A percentile compares a stretch with the other conserved stretches of the same genome.
Evolutionary conservation across 1,140 invertebrate species (phyloP).

Genomic region (Drosophila pachea): DNA sequence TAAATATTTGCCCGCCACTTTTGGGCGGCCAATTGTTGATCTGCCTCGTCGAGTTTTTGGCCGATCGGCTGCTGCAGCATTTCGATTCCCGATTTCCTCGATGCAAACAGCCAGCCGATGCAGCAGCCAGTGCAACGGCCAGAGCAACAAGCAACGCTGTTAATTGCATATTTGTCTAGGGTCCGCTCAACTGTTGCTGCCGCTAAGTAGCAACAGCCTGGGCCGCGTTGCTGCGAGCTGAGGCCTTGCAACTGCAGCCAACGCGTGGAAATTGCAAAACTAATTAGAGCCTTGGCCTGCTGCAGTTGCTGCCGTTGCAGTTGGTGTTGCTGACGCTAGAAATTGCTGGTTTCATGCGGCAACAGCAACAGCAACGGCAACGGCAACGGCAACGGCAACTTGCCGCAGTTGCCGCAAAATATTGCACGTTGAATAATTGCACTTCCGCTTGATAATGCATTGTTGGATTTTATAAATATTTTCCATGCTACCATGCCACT

Average conservation of each 20-base stretch:
- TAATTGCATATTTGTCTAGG: slow-evolving; percentile 74
- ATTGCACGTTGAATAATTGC: slow-evolving; percentile 77
- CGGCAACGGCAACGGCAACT: slow-evolving; percentile 28
- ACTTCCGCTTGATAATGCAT: slow-evolving; percentile 77
- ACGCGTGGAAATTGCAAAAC: slow-evolving; percentile 76
- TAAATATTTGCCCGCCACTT: slow-evolving; percentile 72
- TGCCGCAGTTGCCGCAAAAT: slow-evolving; percentile 68
- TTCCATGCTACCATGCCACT: slow-evolving; percentile 53
- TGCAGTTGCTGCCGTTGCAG: slow-evolving; percentile 39
- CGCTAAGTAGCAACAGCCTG: slow-evolving; percentile 69
- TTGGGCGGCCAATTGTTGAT: slow-evolving; percentile 58
- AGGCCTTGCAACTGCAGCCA: slow-evolving; percentile 44
- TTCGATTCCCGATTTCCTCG: slow-evolving; percentile 66
- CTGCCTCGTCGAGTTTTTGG: slow-evolving; percentile 31
- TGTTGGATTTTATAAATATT: slow-evolving; percentile 78
- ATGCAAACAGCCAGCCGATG: slow-evolving; percentile 39
- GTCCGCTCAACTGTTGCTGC: slow-evolving; percentile 65
- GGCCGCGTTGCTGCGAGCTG: slow-evolving; percentile 15
- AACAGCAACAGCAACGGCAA: slow-evolving; percentile 23
- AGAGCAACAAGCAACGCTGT: slow-evolving; percentile 38
- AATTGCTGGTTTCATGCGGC: slow-evolving; percentile 72
- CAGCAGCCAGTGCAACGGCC: slow-evolving; percentile 9
- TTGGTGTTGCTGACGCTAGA: slow-evolving; percentile 55
- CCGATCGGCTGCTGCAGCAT: slow-evolving; percentile 43
- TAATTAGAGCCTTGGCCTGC: slow-evolving; percentile 76